Evolutionary conservation across 2,797 vertebrate genomes (phyloP).

Genomic region (Cirrhinus mrigala): DNA sequence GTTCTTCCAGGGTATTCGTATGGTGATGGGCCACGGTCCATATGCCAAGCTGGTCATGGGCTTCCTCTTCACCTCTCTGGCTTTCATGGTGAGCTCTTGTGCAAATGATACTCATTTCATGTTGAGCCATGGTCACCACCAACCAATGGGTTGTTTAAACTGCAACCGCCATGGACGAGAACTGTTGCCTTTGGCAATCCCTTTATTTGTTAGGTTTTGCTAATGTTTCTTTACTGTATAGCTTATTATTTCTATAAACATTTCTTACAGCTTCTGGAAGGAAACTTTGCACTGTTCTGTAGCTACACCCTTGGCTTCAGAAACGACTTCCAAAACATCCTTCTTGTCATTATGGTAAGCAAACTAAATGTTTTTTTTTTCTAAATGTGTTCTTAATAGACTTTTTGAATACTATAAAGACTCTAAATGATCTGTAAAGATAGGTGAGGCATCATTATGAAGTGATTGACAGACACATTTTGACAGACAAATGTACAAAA

Average conservation of each 20-base stretch:
- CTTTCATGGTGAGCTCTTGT: slow-evolving; percentile 88
- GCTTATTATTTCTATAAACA: slow-evolving; percentile 14
- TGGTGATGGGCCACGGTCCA: slow-evolving; percentile 88
- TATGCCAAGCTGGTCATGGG: slow-evolving; percentile 90
- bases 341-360: slow-evolving; percentile 94
- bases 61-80: slow-evolving; percentile 95
- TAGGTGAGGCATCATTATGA: neutral
- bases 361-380: neutral
- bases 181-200: neutral
- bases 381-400: neutral
- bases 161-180: neutral
- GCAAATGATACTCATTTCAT: neutral
- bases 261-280: slow-evolving; percentile 87
- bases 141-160: neutral
- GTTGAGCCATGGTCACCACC: neutral
- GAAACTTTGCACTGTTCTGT: slow-evolving; percentile 96
- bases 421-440: neutral
- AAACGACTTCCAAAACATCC: slow-evolving; percentile 92
- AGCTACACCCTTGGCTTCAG: slow-evolving; percentile 90
- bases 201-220: slow-evolving; percentile 27
- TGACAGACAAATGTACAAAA: slow-evolving; percentile 1
- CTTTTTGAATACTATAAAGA: neutral
- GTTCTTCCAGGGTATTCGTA: slow-evolving; percentile 86
- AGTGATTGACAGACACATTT: neutral
- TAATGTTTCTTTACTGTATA: slow-evolving; percentile 10